Evolutionary conservation across 2,888 invertebrate species (phyloP), one percentile per base, ranked within the genome.

Genomic region (Eumerus sabulonum): DNA sequence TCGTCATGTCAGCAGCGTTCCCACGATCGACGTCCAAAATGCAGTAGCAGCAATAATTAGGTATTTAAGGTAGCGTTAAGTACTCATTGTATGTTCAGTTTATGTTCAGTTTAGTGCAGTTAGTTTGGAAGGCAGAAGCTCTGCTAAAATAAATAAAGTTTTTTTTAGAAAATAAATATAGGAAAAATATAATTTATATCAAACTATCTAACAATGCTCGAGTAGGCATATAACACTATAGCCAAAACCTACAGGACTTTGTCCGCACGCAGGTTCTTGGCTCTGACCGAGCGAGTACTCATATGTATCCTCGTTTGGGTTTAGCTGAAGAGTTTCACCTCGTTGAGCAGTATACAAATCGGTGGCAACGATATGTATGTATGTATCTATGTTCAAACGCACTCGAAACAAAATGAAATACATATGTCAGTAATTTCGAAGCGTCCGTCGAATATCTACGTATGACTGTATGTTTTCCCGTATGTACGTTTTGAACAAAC

Each of bases 131-230:
- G n/a, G n/a, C n/a, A n/a, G n/a, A n/a, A n/a, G n/a, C n/a, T n/a
- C n/a, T n/a, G n/a, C n/a, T n/a, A n/a, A n/a, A n/a, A n/a, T n/a
- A n/a, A n/a, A n/a, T n/a, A n/a, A n/a, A n/a, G n/a, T n/a, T n/a
- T n/a, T n/a, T n/a, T n/a, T n/a, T n/a, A n/a, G n/a, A n/a, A n/a
- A n/a, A n/a, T n/a, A n/a, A n/a, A n/a, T n/a, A n/a, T n/a, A n/a
- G n/a, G n/a, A n/a, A n/a, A n/a, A n/a, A n/a, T n/a, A n/a, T n/a
- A n/a, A n/a, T n/a, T 60, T 60, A 38, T 14, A 50, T 50, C 48
- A 48, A 63, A 63, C 51, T 42, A 63, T 51, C 19, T 40, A 40
- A n/a, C 38, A 50, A 60, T 60, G 18, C 19, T 18, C 38, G 38
- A 60, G 19, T 14, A 18, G 13, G n/a, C n/a, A 40, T 27, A 40